Conservation (phyloP, 2,797 vertebrate genomes). For the Enteromius thamalakanensis region DNA sequence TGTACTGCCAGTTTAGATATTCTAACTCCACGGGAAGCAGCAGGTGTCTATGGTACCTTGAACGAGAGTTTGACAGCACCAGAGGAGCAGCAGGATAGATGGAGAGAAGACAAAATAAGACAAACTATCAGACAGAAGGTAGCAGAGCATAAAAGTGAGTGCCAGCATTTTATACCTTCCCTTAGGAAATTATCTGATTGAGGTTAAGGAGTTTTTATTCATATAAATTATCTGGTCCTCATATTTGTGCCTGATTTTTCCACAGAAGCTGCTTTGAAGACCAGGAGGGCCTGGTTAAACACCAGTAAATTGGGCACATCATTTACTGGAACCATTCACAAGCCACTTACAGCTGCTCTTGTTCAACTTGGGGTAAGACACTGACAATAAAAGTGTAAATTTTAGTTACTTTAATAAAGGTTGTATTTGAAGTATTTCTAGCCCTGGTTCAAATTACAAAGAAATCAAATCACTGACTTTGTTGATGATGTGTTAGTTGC, state of each 20-base stretch:
- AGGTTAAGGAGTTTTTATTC: not conserved
- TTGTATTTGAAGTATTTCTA: not conserved
- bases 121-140: conserved; percentile 75
- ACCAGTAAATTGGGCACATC: conserved; percentile 56
- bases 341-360: conserved; percentile 44
- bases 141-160: conserved; percentile 79
- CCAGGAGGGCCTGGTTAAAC: conserved; percentile 76
- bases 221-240: not conserved
- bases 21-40: conserved; percentile 75
- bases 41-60: conserved; percentile 72
- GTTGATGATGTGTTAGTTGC: not conserved
- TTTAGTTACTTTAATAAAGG: not conserved
- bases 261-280: conserved; percentile 75
- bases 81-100: conserved; percentile 77
- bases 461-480: not conserved
- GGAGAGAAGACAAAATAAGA: conserved; percentile 72
- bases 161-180: not conserved
- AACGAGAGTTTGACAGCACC: conserved; percentile 65
- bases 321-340: conserved; percentile 45
- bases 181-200: not conserved
- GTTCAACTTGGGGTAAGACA: conserved; percentile 55
- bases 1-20: conserved; percentile 76
- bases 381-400: not conserved
- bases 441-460: not conserved
- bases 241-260: conserved; percentile 14